These are phyloP conservation scores for Batillaria attramentaria DNA, from an alignment of 1,140 invertebrate species.

Conservation along the genomic window DNA sequence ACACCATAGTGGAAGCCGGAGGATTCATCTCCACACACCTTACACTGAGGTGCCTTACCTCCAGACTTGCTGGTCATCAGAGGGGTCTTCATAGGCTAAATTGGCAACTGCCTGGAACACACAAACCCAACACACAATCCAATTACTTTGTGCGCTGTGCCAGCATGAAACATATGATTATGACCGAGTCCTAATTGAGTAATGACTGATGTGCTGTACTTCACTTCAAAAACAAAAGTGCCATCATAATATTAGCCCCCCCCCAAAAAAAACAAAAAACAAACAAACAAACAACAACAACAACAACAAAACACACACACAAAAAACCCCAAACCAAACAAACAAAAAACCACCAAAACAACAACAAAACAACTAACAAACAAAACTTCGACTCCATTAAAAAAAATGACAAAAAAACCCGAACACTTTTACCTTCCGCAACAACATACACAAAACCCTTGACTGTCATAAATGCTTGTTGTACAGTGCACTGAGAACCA, in stretches of 20 bases:
- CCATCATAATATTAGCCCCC: background rate
- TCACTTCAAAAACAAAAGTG: constrained; percentile 76
- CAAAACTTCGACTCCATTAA: too few relatives aligned
- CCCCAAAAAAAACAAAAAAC: background rate
- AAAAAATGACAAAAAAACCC: too few relatives aligned
- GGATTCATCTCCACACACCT: constrained; percentile 73
- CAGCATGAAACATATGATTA: constrained; percentile 31
- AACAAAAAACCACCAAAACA: too few relatives aligned
- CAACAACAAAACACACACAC: background rate
- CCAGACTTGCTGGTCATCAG: constrained; percentile 37
- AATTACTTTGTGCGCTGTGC: constrained; percentile 74
- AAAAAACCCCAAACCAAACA: too few relatives aligned
- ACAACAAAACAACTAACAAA: too few relatives aligned
- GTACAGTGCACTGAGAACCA: too few relatives aligned
- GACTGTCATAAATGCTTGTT: too few relatives aligned
- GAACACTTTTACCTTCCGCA: too few relatives aligned
- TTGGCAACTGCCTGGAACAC: constrained; percentile 77
- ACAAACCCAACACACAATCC: constrained; percentile 77
- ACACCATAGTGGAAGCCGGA: constrained; percentile 75
- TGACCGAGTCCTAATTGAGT: constrained; percentile 72
- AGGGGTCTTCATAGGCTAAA: constrained; percentile 52
- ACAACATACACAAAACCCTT: too few relatives aligned
- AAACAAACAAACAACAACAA: background rate
- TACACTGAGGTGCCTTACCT: constrained; percentile 61
- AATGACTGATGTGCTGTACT: constrained; percentile 77